Percentiles rank a stretch among this genome's conserved stretches.
These are phyloP conservation scores for Phytoseiulus persimilis DNA, from an alignment of 2,888 invertebrate species.

Conservation along the genomic window DNA sequence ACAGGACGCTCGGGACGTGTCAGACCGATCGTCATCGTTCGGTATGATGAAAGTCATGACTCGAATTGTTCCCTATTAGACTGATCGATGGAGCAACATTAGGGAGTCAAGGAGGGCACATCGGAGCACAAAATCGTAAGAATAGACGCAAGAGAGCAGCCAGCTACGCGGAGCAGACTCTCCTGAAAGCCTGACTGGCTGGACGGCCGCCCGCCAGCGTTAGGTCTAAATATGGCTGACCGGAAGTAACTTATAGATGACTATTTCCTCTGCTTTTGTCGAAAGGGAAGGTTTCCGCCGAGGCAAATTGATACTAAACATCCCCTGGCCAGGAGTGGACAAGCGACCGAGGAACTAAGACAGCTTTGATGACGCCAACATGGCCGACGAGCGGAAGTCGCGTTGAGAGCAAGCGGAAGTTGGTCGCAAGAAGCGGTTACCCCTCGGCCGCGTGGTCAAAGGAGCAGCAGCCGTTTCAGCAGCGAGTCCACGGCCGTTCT, in stretches of 20 bases:
- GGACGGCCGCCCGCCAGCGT: not conserved
- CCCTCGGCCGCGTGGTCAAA: not conserved
- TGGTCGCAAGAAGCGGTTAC: not conserved
- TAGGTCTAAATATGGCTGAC: constrained; percentile 35
- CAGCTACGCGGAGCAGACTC: not conserved
- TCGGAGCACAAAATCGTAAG: too few species aligned
- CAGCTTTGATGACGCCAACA: constrained; percentile 5
- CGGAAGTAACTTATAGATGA: constrained; percentile 38
- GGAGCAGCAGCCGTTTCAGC: not conserved
- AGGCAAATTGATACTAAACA: not conserved
- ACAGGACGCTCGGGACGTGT: too few species aligned
- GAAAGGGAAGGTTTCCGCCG: not conserved
- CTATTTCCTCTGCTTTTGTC: constrained; percentile 25
- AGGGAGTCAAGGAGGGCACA: too few species aligned
- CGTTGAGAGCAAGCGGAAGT: not conserved
- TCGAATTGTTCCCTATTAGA: too few species aligned
- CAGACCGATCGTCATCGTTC: too few species aligned
- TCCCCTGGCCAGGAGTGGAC: not conserved
- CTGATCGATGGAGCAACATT: too few species aligned
- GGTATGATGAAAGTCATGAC: too few species aligned
- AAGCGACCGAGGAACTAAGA: not conserved
- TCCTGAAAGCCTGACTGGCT: too few species aligned
- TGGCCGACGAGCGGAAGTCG: not conserved
- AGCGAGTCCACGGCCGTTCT: not conserved
- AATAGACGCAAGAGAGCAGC: too few species aligned